phyloP scores from a whole-genome alignment of 2,888 invertebrate genomes.

The Sclerodermus sp. region DNA sequence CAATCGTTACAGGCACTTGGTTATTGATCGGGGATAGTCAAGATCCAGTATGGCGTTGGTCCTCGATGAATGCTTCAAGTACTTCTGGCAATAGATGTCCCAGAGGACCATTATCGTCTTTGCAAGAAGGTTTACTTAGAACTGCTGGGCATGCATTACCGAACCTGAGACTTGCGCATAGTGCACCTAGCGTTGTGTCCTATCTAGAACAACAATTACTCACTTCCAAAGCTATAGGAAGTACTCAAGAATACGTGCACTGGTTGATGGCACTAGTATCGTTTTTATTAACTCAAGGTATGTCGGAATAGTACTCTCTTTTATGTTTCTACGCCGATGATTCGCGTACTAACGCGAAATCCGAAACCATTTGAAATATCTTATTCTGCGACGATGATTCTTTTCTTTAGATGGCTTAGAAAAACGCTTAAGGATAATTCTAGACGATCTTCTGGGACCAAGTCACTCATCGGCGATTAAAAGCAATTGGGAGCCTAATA shows the following conservation, averaged over 20 bases:
- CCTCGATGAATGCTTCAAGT: conserved; percentile 50
- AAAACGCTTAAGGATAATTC: conserved; percentile 70
- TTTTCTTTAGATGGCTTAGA: conserved; percentile 58
- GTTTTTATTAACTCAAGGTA: conserved; percentile 59
- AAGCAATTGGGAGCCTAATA: conserved; percentile 63
- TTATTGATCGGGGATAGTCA: conserved; percentile 59
- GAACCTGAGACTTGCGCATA: conserved; percentile 48
- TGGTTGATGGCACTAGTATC: conserved; percentile 69
- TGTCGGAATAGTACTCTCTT: neutral
- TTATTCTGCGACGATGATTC: conserved; percentile 1
- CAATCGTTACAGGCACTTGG: conserved; percentile 55
- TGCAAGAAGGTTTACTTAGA: conserved; percentile 53
- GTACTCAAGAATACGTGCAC: conserved; percentile 73
- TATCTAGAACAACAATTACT: conserved; percentile 74
- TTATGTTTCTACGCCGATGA: too few relatives aligned
- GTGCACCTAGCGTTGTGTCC: conserved; percentile 48
- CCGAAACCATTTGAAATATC: neutral
- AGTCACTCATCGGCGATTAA: conserved; percentile 66
- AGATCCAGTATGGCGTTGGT: conserved; percentile 58
- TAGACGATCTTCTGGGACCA: conserved; percentile 80
- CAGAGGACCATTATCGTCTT: conserved; percentile 51
- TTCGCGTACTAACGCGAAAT: too few relatives aligned
- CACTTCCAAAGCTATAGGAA: conserved; percentile 70
- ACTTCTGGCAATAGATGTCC: conserved; percentile 44
- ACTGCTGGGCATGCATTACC: conserved; percentile 44